These are phyloP conservation scores for Sacculina carcini DNA, from an alignment of 2,888 invertebrate species.

Conservation along the genomic window DNA sequence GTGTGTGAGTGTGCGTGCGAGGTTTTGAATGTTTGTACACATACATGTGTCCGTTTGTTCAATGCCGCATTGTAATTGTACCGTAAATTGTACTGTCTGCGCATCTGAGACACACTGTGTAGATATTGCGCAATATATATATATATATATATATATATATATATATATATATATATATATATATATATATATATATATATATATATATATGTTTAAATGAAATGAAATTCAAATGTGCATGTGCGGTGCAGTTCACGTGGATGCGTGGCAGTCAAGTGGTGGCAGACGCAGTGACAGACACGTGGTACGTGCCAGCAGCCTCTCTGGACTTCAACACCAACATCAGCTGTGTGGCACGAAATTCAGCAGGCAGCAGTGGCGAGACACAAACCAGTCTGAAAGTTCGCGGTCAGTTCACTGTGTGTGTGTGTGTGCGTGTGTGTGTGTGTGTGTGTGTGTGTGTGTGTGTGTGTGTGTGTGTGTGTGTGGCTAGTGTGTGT, in stretches of 20 bases:
- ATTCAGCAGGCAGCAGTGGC: constrained; percentile 52
- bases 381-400: constrained; percentile 38
- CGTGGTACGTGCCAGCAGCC: constrained; percentile 55
- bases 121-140: too few species aligned
- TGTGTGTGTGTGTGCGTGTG: background rate
- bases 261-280: constrained; percentile 45
- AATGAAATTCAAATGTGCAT: background rate
- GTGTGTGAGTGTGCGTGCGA: background rate
- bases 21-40: background rate
- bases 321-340: constrained; percentile 60
- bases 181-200: background rate
- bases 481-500: too few species aligned
- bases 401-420: constrained; percentile 31
- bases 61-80: too few species aligned
- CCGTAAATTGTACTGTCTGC: background rate
- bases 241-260: constrained; percentile 37
- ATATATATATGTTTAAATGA: background rate
- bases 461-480: too few species aligned
- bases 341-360: constrained; percentile 65
- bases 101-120: background rate
- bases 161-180: constrained; percentile 4
- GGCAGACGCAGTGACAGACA: constrained; percentile 42
- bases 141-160: constrained; percentile 3
- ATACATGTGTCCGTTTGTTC: too few species aligned
- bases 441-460: background rate